phyloP scores from a whole-genome alignment of 2,797 vertebrate species.

The Podargus strigoides region DNA sequence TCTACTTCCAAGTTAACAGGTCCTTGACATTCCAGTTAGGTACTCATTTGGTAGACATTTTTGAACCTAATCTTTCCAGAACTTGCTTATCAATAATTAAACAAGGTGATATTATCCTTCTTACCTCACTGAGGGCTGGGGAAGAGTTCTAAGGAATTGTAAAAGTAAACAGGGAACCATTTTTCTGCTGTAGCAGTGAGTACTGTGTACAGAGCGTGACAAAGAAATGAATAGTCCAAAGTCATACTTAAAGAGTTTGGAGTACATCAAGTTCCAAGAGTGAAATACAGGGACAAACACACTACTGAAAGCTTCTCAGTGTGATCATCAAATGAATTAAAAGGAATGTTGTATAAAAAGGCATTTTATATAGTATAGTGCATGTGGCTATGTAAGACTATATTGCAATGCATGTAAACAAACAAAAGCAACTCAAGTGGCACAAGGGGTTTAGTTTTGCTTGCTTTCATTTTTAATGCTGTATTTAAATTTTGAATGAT shows the following conservation, averaged over 20 bases:
- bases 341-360: neutral
- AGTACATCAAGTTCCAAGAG: neutral
- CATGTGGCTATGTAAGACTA: neutral
- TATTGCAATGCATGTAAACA: neutral
- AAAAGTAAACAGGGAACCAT: neutral
- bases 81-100: neutral
- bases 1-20: neutral
- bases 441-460: neutral
- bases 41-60: neutral
- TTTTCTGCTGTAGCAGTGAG: neutral
- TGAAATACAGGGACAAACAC: neutral
- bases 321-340: neutral
- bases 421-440: neutral
- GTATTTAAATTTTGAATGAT: neutral
- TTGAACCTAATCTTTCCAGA: neutral
- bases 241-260: neutral
- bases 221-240: neutral
- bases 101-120: neutral
- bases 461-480: neutral
- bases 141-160: neutral
- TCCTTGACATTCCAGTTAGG: neutral
- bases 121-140: neutral
- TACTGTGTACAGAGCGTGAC: neutral
- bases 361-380: neutral
- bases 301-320: neutral